Conservation (phyloP, 53 echinoderm and acorn worm species). For the Stichopus horrens region DNA sequence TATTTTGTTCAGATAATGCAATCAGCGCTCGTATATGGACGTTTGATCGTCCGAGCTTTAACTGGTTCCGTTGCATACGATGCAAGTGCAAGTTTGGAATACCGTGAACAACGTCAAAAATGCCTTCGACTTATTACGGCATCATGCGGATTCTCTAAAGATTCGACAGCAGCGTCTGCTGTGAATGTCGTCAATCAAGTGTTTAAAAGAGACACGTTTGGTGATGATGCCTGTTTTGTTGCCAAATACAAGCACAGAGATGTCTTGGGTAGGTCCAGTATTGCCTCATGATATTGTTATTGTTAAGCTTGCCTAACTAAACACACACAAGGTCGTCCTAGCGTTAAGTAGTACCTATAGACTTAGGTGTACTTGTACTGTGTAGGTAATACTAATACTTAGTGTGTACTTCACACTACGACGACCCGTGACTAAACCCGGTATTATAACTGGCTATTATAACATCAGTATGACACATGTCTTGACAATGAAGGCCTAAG, state of each 20-base stretch:
- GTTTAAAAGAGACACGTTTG: conserved; percentile 91
- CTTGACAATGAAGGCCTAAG: too few relatives aligned
- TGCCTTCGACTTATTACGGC: conserved; percentile 82
- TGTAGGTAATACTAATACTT: too few relatives aligned
- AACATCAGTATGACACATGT: too few relatives aligned
- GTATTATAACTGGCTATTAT: too few relatives aligned
- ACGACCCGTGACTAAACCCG: too few relatives aligned
- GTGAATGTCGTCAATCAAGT: conserved; percentile 61
- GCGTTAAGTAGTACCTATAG: too few relatives aligned
- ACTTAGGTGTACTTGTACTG: too few relatives aligned
- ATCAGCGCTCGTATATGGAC: conserved; percentile 93
- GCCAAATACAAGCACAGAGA: conserved; percentile 82
- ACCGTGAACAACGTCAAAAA: conserved; percentile 52
- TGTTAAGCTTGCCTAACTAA: too few relatives aligned
- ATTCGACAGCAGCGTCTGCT: conserved; percentile 51
- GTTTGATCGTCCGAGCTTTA: conserved; percentile 85
- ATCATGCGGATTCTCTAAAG: conserved; percentile 92
- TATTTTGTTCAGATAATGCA: conserved; percentile 65
- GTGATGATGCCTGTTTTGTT: conserved; percentile 98
- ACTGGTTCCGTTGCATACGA: conserved; percentile 93
- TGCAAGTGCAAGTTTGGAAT: conserved; percentile 78
- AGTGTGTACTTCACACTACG: too few relatives aligned
- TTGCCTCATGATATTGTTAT: too few relatives aligned
- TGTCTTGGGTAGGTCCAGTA: conserved; percentile 49
- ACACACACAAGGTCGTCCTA: too few relatives aligned